A percentile compares a stretch with the other conserved stretches of the same genome.
These are phyloP conservation scores for Brachymystax lenok DNA, from an alignment of 2,797 vertebrate species.

Conservation along the genomic window DNA sequence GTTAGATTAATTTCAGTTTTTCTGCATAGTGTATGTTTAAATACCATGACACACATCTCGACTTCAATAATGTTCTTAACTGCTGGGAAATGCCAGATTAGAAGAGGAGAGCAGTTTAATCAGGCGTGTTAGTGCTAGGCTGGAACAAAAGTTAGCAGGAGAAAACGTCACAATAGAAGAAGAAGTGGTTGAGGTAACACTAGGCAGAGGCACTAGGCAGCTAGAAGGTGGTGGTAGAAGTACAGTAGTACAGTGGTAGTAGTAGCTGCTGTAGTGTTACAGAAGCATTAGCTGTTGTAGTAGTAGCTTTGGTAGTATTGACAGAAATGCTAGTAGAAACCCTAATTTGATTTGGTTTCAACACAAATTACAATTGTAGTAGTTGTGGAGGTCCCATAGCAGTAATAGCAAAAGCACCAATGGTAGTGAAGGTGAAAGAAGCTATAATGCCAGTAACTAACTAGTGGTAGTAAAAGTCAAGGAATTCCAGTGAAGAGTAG, in stretches of 20 bases:
- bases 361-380: not conserved
- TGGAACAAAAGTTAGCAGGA: not conserved
- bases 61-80: not conserved
- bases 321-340: not conserved
- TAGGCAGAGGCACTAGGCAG: not conserved
- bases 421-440: not conserved
- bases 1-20: no score
- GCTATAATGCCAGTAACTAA: not conserved
- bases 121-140: not conserved
- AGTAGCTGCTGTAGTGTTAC: not conserved
- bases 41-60: not conserved
- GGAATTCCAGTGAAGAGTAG: not conserved
- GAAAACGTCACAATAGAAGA: not conserved
- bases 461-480: not conserved
- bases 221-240: not conserved
- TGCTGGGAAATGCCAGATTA: conserved; percentile 22
- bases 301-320: not conserved
- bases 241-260: not conserved
- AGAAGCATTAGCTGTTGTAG: not conserved
- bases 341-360: not conserved
- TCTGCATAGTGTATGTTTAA: no score
- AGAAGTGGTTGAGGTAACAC: not conserved
- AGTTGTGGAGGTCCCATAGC: not conserved
- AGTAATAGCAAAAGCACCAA: not conserved
- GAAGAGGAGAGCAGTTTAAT: conserved; percentile 36